Percentiles rank a stretch among this genome's conserved stretches.
phyloP scores from a whole-genome alignment of 2,797 vertebrate genomes.

The Micromesistius poutassou region DNA sequence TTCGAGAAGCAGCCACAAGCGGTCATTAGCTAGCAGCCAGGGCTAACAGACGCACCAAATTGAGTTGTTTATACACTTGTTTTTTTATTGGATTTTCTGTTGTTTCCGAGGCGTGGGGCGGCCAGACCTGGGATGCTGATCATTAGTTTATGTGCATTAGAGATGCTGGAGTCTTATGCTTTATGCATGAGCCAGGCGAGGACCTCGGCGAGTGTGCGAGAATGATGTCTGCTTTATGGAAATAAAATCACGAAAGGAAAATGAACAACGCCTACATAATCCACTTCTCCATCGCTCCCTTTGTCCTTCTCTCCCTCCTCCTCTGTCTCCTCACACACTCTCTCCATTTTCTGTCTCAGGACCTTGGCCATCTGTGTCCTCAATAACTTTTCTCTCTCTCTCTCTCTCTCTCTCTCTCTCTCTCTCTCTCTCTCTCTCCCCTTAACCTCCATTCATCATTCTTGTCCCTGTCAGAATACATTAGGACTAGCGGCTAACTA shows the following conservation, averaged over 20 bases:
- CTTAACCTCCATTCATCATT: constrained; percentile 46
- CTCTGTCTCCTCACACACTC: background rate
- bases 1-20: constrained; percentile 16
- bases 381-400: constrained; percentile 7
- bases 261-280: constrained; percentile 29
- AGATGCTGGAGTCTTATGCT: constrained; percentile 65
- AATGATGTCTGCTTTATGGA: constrained; percentile 78
- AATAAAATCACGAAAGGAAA: constrained; percentile 70
- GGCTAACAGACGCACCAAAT: constrained; percentile 46
- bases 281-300: constrained; percentile 8
- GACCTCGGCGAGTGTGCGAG: constrained; percentile 63
- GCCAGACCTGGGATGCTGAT: constrained; percentile 59
- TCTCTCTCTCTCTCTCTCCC: constrained; percentile 47
- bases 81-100: constrained; percentile 71
- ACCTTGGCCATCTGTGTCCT: constrained; percentile 13
- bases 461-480: constrained; percentile 65
- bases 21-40: constrained; percentile 51
- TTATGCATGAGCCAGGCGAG: constrained; percentile 69
- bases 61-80: constrained; percentile 58
- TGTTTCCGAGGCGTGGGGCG: constrained; percentile 47
- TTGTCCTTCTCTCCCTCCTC: background rate
- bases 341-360: constrained; percentile 32
- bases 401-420: constrained; percentile 44
- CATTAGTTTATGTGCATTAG: constrained; percentile 77
- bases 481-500: constrained; percentile 61